Evolutionary conservation across 2,797 vertebrate species (phyloP), one percentile per base, ranked within the genome.

Genomic region (Aythya fuligula): DNA sequence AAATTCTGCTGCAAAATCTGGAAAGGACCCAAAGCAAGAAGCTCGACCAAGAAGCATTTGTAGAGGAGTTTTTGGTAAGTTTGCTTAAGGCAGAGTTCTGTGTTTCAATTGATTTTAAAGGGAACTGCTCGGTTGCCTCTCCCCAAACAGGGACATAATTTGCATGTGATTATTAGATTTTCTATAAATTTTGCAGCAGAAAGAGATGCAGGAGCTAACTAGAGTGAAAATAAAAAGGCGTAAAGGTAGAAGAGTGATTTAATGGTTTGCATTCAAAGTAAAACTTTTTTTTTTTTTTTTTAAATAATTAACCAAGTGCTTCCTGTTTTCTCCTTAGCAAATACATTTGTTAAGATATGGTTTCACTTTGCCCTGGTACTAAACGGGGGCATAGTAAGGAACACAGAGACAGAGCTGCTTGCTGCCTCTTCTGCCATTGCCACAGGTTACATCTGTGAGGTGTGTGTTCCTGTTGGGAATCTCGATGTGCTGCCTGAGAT

Each of bases 1-100:
- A 95, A 89, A 97, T 98, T 96, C 97, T 99, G 96, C 98, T 95
- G 82, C 96, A 92, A 75, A 97, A 99, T 88, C 96, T 99, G 97
- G 93, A 96, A 28, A 98, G 98, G 87, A 97, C 98, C 85, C 97
- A 95, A 81, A 97, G 61, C 88, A 99, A 98, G 96, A 98, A 98
- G 94, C 93, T 95, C 19, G 97, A 49, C 62, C 79, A 43, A 30
- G 97, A 97, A 14, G 96, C 98, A 72, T 98, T 99, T 49, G 91
- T 93, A 11, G 97, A 60, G 4, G 98, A 98, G 91, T 98, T 98
- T 95, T 86, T 97, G 98, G 98, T 98, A 89, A 98, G 98, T 97
- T 65, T 1, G 0, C 41, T 10, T 9, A 3, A 54, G 58, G 62
- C 54, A 36, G 2, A 3, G 79, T 79, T 94, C n/a, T 1, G 79